These are phyloP conservation scores for Micromys minutus DNA, from an alignment of 2,113 vertebrate genomes.

Conservation along the genomic window DNA sequence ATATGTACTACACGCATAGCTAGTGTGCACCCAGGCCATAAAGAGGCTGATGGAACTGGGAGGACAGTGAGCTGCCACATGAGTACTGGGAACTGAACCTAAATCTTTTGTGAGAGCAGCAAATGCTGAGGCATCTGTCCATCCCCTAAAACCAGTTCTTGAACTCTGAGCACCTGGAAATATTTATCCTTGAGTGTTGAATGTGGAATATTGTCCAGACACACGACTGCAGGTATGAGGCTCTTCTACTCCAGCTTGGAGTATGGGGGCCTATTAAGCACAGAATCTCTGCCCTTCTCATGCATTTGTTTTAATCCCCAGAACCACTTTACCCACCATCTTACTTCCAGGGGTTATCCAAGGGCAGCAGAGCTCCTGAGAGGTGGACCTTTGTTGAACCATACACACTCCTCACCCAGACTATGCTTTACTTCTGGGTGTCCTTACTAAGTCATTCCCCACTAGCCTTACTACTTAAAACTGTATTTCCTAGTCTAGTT, in stretches of 20 bases:
- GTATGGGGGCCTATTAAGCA: neutral
- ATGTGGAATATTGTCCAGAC: too few species aligned
- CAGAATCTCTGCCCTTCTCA: neutral
- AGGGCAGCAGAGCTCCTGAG: neutral
- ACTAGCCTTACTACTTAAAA: neutral
- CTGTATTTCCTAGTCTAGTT: neutral
- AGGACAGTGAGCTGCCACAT: neutral
- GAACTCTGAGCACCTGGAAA: neutral
- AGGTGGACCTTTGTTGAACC: neutral
- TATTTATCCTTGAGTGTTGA: neutral
- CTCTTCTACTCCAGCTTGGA: neutral
- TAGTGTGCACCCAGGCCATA: neutral
- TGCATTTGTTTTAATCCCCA: neutral
- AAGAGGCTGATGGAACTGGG: neutral
- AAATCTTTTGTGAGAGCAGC: neutral
- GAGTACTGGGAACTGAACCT: neutral
- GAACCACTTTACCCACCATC: neutral
- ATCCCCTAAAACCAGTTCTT: neutral
- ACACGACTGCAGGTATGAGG: too few species aligned
- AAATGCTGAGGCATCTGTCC: neutral
- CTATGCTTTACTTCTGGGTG: neutral
- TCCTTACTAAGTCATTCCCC: neutral
- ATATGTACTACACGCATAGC: neutral
- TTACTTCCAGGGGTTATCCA: neutral
- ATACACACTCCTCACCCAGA: neutral